A percentile compares a stretch with the other conserved stretches of the same genome.
Evolutionary conservation across 2,888 invertebrate species (phyloP).

Genomic region (Sipha maydis): DNA sequence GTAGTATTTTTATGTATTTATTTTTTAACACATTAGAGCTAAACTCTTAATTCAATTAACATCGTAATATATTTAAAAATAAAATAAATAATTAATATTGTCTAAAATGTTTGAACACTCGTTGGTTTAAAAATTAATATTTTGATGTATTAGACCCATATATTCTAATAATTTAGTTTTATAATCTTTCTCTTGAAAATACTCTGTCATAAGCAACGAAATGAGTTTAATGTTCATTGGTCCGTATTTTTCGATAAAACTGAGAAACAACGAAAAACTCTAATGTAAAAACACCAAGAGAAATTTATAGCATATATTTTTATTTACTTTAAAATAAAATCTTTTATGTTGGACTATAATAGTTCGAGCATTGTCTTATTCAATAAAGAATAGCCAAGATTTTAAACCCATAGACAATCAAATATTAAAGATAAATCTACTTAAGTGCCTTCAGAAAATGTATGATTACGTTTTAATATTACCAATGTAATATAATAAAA

Average conservation of each 20-base stretch:
- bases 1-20: no score
- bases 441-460: not conserved
- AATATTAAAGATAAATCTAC: not conserved
- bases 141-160: not conserved
- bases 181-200: not conserved
- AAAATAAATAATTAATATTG: not conserved
- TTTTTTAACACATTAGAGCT: no score
- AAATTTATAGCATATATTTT: not conserved
- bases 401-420: not conserved
- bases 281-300: not conserved
- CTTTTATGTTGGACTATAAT: not conserved
- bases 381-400: not conserved
- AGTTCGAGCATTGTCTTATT: not conserved
- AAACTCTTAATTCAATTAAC: no score
- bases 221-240: conserved; percentile 35
- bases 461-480: no score
- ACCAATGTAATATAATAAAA: no score
- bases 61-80: not conserved
- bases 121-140: not conserved
- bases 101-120: not conserved
- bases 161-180: conserved; percentile 31
- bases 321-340: not conserved
- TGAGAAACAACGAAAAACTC: not conserved
- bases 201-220: not conserved
- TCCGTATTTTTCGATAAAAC: conserved; percentile 32